Conservation (phyloP, 2,888 invertebrate species). For the Marronus borbonicus region DNA sequence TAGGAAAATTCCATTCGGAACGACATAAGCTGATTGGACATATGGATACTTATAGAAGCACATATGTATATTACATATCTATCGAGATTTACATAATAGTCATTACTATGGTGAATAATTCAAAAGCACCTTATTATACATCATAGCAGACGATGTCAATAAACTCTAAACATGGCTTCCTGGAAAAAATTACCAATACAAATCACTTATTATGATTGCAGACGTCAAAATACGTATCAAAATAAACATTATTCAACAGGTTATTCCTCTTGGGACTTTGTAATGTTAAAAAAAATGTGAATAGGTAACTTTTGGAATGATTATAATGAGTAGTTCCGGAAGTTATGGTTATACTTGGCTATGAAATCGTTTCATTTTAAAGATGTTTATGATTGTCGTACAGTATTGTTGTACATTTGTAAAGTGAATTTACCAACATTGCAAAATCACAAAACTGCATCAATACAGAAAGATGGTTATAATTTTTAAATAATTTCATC, state of each 20-base stretch:
- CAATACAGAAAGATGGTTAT: too few species aligned
- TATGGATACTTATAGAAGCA: neutral
- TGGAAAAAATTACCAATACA: slow-evolving; percentile 10
- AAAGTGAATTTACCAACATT: too few species aligned
- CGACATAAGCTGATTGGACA: neutral
- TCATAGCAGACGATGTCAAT: slow-evolving; percentile 15
- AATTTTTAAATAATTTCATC: too few species aligned
- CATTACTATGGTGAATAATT: slow-evolving; percentile 29
- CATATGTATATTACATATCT: slow-evolving; percentile 11
- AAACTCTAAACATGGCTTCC: slow-evolving; percentile 26
- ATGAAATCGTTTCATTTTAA: too few species aligned
- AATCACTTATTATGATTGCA: slow-evolving; percentile 9
- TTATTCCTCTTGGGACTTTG: neutral
- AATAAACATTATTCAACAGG: slow-evolving; percentile 18
- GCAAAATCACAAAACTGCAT: too few species aligned
- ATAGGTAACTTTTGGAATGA: too few species aligned
- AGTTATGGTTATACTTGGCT: neutral
- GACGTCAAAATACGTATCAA: slow-evolving; percentile 24
- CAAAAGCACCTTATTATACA: neutral
- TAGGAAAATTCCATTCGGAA: neutral
- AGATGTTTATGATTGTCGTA: too few species aligned
- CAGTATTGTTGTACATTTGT: too few species aligned
- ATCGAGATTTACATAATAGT: slow-evolving; percentile 25
- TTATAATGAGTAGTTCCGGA: neutral
- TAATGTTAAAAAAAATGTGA: too few species aligned